Evolutionary conservation across 2,888 invertebrate genomes (phyloP), one percentile per base, ranked within the genome.

Genomic region (Hipparchia semele): DNA sequence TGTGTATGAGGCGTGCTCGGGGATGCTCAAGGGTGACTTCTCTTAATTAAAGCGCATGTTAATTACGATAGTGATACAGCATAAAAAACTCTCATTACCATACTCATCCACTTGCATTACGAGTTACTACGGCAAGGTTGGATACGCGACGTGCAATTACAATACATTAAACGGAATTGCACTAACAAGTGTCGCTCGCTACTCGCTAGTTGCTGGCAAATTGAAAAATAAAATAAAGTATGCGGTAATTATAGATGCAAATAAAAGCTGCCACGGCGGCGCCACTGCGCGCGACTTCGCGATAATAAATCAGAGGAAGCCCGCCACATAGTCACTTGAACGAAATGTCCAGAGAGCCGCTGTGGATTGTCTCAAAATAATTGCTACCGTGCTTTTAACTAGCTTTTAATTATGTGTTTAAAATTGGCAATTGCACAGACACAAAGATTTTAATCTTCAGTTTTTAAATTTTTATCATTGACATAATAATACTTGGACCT

Each of bases 181-280:
- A 68, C 73, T 68, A 75, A 74, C 75, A 72, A 75, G 72, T 69
- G 67, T 68, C 72, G 59, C 68, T 74, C 68, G 76, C 76, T 76
- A 75, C 68, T 74, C 68, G 76, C 76, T 76, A 75, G 62, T 61
- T 68, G 68, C 68, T 75, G 72, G 76, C 77, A 78, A 75, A 79
- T 78, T 79, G 75, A 79, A 80, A 75, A 77, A 76, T 75, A 81
- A 82, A 83, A 83, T 82, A 76, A 82, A 73, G 70, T 53, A 58
- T 79, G 79, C 75, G 79, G 82, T 84, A 82, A 84, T 83, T 83
- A 83, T 79, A 82, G 80, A 81, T 76, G 76, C 79, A 81, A 82
- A 85, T 83, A 82, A 83, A 83, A 81, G 78, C 72, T 73, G 67
- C 70, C 70, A 71, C 68, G 60, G 73, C 81, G 87, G 87, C 87